phyloP scores from a whole-genome alignment of 2,113 vertebrate species.

The Capreolus pygargus region DNA sequence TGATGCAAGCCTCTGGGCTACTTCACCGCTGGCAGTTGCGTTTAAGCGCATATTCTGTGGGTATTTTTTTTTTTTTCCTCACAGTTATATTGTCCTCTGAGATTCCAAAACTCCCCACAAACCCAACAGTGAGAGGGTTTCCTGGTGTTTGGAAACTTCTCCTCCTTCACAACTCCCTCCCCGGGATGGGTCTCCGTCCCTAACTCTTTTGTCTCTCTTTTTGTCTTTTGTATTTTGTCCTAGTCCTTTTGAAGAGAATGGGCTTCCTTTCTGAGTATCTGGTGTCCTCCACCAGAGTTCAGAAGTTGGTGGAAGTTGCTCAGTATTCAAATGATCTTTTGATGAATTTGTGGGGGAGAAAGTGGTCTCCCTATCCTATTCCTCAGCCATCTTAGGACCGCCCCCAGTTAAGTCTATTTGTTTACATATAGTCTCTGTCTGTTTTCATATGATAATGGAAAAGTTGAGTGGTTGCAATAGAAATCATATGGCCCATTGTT shows the following conservation, averaged over 20 bases:
- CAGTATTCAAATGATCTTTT: background rate
- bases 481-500: background rate
- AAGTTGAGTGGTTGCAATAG: background rate
- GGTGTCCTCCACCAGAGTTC: background rate
- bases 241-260: background rate
- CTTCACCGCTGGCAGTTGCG: background rate
- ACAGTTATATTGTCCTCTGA: background rate
- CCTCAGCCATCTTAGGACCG: background rate
- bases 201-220: background rate
- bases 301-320: background rate
- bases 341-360: background rate
- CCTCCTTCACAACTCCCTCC: background rate
- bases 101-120: background rate
- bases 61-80: background rate
- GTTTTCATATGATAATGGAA: background rate
- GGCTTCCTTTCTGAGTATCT: background rate
- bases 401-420: background rate
- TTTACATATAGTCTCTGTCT: background rate
- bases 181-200: accelerated
- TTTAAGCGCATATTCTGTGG: background rate
- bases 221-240: background rate
- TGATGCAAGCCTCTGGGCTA: background rate
- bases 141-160: background rate
- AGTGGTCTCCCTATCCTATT: background rate
- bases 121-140: background rate